Percentiles rank a stretch among this genome's conserved stretches.
phyloP scores from a whole-genome alignment of 2,113 vertebrate species.

The Crotalus horridus region DNA sequence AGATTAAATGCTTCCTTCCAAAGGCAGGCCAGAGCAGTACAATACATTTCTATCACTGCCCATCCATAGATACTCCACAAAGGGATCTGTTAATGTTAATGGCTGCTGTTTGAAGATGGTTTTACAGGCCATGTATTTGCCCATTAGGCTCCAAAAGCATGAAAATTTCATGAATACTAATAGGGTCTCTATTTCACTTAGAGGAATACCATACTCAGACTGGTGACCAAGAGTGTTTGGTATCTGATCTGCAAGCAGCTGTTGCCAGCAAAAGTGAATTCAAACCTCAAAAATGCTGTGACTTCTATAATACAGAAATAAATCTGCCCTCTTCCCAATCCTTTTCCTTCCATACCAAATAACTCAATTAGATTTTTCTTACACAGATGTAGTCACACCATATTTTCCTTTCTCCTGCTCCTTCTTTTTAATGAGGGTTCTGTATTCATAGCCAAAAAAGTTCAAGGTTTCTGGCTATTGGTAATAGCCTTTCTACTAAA shows the following conservation, averaged over 20 bases:
- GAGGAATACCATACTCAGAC: conserved; percentile 51
- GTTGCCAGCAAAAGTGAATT: conserved; percentile 65
- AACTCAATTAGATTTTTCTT: conserved; percentile 30
- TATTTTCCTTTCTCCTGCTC: conserved; percentile 43
- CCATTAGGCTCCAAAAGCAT: conserved; percentile 49
- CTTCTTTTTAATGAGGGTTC: conserved; percentile 18
- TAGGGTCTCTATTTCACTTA: conserved; percentile 47
- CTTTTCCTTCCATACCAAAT: conserved; percentile 9
- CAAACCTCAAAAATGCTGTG: conserved; percentile 62
- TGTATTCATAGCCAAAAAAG: conserved; percentile 53
- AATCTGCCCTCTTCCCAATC: conserved; percentile 39
- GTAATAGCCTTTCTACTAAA: conserved; percentile 49
- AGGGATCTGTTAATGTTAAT: conserved; percentile 3
- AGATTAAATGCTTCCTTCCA: conserved; percentile 1
- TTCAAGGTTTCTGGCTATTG: conserved; percentile 55
- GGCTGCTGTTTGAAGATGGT: conserved; percentile 10
- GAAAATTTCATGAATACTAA: conserved; percentile 65
- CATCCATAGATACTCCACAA: background rate
- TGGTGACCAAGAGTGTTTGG: conserved; percentile 59
- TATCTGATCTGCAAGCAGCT: conserved; percentile 73
- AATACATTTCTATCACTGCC: too few relatives aligned
- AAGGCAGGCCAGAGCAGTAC: background rate
- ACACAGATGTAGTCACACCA: conserved; percentile 42
- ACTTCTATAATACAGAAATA: conserved; percentile 55
- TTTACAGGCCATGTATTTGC: conserved; percentile 5